phyloP scores from a whole-genome alignment of 1,140 invertebrate genomes.

The Hyles vespertilio region DNA sequence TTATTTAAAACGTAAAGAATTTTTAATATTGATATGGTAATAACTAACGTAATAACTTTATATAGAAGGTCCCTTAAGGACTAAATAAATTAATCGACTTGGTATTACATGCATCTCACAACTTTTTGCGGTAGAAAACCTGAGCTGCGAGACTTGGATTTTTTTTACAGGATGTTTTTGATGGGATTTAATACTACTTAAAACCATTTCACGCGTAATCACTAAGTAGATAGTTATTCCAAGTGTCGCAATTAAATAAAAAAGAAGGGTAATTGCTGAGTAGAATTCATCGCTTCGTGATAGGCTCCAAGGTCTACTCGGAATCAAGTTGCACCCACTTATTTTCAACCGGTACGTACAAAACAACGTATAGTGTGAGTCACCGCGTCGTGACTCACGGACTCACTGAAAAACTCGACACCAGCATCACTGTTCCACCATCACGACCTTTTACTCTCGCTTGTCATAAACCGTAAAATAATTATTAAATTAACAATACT shows the following conservation, averaged over 20 bases:
- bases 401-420: constrained; percentile 36
- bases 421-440: constrained; percentile 29
- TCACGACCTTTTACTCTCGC: constrained; percentile 16
- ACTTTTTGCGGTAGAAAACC: too few relatives aligned
- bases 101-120: too few relatives aligned
- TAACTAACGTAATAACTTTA: too few relatives aligned
- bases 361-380: constrained; percentile 7
- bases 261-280: neutral
- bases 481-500: too few relatives aligned
- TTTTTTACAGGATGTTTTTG: too few relatives aligned
- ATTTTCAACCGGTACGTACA: constrained; percentile 5
- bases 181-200: too few relatives aligned
- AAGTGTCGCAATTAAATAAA: neutral
- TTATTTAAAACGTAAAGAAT: too few relatives aligned
- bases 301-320: constrained; percentile 18
- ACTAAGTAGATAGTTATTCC: neutral
- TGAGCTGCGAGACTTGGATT: too few relatives aligned
- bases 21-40: too few relatives aligned
- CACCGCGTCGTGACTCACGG: constrained; percentile 39
- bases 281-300: constrained; percentile 10
- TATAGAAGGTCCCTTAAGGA: too few relatives aligned
- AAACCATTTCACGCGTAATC: too few relatives aligned
- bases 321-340: constrained; percentile 18
- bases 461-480: constrained; percentile 10
- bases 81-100: too few relatives aligned